These are phyloP conservation scores for Leptopilina boulardi DNA, from an alignment of 1,140 invertebrate genomes.

Conservation along the genomic window DNA sequence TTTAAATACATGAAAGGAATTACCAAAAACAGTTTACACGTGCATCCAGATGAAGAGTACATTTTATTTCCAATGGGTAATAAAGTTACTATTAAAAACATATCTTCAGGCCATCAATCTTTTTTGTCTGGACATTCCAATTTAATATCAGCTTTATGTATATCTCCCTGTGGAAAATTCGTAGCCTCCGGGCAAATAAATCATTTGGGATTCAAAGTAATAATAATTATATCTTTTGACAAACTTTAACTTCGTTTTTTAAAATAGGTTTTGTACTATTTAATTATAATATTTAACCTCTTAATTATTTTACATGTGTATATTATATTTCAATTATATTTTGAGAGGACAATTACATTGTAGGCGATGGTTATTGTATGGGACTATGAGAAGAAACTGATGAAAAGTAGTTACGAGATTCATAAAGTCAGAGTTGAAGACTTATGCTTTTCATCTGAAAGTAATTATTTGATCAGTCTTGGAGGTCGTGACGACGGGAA, in stretches of 20 bases:
- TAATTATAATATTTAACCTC: too few species aligned
- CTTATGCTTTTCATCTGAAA: slow-evolving; percentile 87
- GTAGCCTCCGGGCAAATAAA: slow-evolving; percentile 93
- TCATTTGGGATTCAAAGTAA: slow-evolving; percentile 91
- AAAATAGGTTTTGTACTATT: too few species aligned
- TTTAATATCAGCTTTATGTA: slow-evolving; percentile 86
- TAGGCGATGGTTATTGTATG: slow-evolving; percentile 90
- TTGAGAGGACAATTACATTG: slow-evolving; percentile 39
- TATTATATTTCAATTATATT: too few species aligned
- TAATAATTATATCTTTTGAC: too few species aligned
- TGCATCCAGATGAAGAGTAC: slow-evolving; percentile 87
- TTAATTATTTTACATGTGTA: too few species aligned
- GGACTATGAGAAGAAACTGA: slow-evolving; percentile 83
- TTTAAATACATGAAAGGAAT: slow-evolving; percentile 79
- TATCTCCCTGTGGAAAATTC: slow-evolving; percentile 87
- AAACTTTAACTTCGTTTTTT: too few species aligned
- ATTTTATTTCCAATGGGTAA: slow-evolving; percentile 90
- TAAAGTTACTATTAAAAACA: slow-evolving; percentile 88
- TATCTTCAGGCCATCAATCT: slow-evolving; percentile 82
- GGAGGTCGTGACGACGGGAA: slow-evolving; percentile 93
- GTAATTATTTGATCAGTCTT: slow-evolving; percentile 88
- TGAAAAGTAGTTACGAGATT: slow-evolving; percentile 83
- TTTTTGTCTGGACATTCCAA: slow-evolving; percentile 91
- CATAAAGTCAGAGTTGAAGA: slow-evolving; percentile 92
- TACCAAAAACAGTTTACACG: slow-evolving; percentile 82